A percentile compares a stretch with the other conserved stretches of the same genome.
These are phyloP conservation scores for Pterois miles DNA, from an alignment of 2,797 vertebrate species.

Conservation along the genomic window DNA sequence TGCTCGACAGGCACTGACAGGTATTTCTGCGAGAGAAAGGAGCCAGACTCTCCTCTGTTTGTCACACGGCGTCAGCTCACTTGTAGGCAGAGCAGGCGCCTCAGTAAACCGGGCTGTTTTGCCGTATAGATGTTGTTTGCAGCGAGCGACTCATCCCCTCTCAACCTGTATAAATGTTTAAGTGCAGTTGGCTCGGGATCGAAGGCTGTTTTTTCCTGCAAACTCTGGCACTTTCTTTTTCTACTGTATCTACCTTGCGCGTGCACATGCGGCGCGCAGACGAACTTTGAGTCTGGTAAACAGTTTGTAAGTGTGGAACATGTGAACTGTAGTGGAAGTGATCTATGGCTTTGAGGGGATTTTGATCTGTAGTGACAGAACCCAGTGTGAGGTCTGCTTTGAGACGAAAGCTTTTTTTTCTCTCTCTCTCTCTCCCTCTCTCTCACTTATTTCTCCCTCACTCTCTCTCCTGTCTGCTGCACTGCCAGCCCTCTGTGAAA, in stretches of 20 bases:
- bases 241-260: conserved; percentile 6
- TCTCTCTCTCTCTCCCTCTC: conserved; percentile 1
- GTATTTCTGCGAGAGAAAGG: conserved; percentile 72
- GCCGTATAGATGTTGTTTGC: conserved; percentile 59
- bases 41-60: conserved; percentile 67
- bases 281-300: conserved; percentile 77
- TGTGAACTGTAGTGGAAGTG: conserved; percentile 81
- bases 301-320: conserved; percentile 76
- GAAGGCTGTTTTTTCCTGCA: conserved; percentile 24
- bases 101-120: conserved; percentile 52
- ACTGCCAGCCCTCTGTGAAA: conserved; percentile 59
- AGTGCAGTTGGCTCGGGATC: conserved; percentile 45
- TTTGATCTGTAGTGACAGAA: conserved; percentile 82
- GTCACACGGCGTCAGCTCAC: conserved; percentile 70
- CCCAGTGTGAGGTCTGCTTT: conserved; percentile 80
- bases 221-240: not conserved
- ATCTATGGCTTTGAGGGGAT: conserved; percentile 82
- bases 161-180: conserved; percentile 69
- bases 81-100: conserved; percentile 64
- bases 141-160: conserved; percentile 38
- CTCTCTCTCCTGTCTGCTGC: conserved; percentile 63
- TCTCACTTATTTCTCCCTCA: conserved; percentile 12
- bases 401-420: conserved; percentile 64
- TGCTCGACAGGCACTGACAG: conserved; percentile 72
- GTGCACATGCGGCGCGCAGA: conserved; percentile 25